Conservation (phyloP, 37 sponge, comb jelly and placozoan genomes). For the Corticium candelabrum region DNA sequence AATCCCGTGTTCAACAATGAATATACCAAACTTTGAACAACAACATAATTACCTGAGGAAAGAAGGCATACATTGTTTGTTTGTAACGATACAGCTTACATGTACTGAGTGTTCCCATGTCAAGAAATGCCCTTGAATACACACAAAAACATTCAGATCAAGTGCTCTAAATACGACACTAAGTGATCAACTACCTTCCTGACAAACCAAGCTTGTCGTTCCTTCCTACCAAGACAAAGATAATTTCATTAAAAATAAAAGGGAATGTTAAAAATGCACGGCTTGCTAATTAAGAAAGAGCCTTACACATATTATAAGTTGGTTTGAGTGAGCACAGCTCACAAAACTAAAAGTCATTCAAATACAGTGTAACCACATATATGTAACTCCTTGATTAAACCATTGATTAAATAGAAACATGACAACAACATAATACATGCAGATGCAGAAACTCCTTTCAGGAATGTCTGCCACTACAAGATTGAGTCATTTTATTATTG, state of each 20-base stretch:
- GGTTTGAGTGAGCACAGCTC: no score
- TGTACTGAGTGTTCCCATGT: constrained; percentile 55
- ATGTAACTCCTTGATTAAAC: no score
- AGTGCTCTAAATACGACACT: not conserved
- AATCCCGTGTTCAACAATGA: not conserved
- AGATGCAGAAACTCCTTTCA: no score
- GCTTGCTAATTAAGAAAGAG: no score
- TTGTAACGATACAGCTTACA: constrained; percentile 46
- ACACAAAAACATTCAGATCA: not conserved
- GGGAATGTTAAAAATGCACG: not conserved
- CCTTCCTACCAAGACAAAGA: constrained; percentile 6
- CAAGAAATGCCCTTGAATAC: constrained; percentile 20
- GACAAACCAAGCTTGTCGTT: constrained; percentile 41
- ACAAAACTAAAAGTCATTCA: no score
- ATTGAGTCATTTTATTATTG: no score
- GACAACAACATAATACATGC: no score
- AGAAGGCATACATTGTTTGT: not conserved
- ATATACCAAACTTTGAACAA: not conserved
- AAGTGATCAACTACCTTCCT: constrained; percentile 41
- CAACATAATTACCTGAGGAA: constrained; percentile 15
- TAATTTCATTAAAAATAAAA: not conserved
- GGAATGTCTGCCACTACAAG: no score
- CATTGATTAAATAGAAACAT: no score
- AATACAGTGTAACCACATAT: no score
- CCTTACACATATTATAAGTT: no score